These are phyloP conservation scores for Pelodytes ibericus DNA, from an alignment of 2,797 vertebrate species.

Conservation along the genomic window DNA sequence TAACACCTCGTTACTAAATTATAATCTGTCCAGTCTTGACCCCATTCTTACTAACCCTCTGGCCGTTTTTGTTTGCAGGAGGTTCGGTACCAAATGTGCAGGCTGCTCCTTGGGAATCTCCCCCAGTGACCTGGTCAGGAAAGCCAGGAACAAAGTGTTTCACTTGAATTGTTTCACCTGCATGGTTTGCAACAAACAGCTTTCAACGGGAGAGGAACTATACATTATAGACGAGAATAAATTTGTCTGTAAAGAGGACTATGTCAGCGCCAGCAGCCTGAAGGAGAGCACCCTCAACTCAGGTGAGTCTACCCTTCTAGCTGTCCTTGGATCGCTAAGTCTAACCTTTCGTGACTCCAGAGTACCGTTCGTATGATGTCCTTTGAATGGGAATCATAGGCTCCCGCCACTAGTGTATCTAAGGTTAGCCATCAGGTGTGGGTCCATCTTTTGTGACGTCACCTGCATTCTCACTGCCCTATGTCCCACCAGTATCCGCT, in stretches of 20 bases:
- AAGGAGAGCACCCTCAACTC: slow-evolving; percentile 93
- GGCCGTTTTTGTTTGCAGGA: slow-evolving; percentile 70
- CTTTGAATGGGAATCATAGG: too few relatives aligned
- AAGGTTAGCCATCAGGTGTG: too few relatives aligned
- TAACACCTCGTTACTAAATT: neutral
- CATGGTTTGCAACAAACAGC: slow-evolving; percentile 97
- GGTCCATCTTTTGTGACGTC: too few relatives aligned
- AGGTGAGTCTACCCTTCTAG: slow-evolving; percentile 72
- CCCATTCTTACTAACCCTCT: neutral
- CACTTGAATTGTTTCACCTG: slow-evolving; percentile 98
- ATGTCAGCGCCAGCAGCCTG: slow-evolving; percentile 83
- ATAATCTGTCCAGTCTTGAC: neutral
- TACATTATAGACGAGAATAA: slow-evolving; percentile 97
- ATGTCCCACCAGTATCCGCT: too few relatives aligned
- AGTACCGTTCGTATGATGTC: too few relatives aligned
- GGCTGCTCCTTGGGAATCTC: slow-evolving; percentile 94
- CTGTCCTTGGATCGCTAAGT: neutral
- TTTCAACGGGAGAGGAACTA: slow-evolving; percentile 95
- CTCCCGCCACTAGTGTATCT: too few relatives aligned
- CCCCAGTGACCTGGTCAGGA: slow-evolving; percentile 90
- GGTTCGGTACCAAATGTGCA: slow-evolving; percentile 94
- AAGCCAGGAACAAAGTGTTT: slow-evolving; percentile 92
- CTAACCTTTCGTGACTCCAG: too few relatives aligned
- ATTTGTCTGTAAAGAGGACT: slow-evolving; percentile 97
- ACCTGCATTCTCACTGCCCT: too few relatives aligned